Conservation (phyloP, 2,888 invertebrate species). For the Thymelicus sylvestris region DNA sequence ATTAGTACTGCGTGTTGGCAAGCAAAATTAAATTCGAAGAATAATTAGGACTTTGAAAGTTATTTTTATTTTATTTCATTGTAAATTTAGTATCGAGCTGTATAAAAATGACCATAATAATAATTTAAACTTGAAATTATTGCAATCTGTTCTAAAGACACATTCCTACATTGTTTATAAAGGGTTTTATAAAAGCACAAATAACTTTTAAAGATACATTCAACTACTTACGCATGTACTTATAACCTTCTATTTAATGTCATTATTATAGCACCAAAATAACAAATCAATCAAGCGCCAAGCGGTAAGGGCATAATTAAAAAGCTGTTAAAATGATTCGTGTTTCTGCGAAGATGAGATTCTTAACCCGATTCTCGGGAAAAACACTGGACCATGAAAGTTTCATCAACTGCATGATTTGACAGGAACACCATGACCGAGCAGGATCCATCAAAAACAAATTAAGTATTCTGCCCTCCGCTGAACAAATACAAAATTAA, state of each 20-base stretch:
- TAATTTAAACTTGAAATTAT: too few species aligned
- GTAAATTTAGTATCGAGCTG: too few species aligned
- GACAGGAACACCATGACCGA: slow-evolving; percentile 71
- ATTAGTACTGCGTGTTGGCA: too few species aligned
- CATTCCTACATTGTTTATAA: too few species aligned
- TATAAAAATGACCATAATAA: too few species aligned
- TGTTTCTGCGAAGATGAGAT: slow-evolving; percentile 8
- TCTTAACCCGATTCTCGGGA: slow-evolving; percentile 28
- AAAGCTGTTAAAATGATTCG: slow-evolving; percentile 8
- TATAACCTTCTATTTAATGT: neutral
- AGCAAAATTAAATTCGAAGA: too few species aligned
- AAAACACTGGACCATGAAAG: slow-evolving; percentile 46
- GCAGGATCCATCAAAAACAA: slow-evolving; percentile 74
- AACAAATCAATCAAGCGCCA: slow-evolving; percentile 6
- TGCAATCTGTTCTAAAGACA: too few species aligned
- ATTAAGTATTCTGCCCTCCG: slow-evolving; percentile 66
- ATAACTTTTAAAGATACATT: too few species aligned
- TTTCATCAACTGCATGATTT: slow-evolving; percentile 79
- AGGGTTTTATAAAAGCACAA: too few species aligned
- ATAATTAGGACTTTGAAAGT: too few species aligned
- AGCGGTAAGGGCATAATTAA: neutral
- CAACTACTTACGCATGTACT: neutral
- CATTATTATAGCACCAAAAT: neutral
- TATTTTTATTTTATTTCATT: too few species aligned
- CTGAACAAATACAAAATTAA: slow-evolving; percentile 46